A percentile compares a stretch with the other conserved stretches of the same genome.
Conservation (phyloP, 2,113 vertebrate species). For the Pica pica region DNA sequence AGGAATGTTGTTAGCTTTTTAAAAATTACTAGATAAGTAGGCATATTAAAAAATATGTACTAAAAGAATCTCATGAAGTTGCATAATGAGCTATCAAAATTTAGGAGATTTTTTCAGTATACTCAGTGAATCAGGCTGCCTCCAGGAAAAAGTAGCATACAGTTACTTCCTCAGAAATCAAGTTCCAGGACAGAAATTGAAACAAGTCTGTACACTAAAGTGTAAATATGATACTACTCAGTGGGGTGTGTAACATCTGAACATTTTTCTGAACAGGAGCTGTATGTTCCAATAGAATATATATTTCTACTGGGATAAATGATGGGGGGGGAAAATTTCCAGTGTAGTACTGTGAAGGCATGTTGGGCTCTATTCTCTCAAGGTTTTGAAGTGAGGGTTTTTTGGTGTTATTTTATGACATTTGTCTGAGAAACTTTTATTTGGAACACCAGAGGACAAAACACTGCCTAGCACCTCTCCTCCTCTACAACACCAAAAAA, state of each 20-base stretch:
- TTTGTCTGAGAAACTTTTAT: neutral
- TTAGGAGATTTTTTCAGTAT: neutral
- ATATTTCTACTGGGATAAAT: neutral
- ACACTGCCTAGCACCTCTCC: neutral
- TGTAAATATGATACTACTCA: neutral
- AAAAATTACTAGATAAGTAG: neutral
- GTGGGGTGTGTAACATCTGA: neutral
- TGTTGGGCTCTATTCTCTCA: neutral
- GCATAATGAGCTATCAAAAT: neutral
- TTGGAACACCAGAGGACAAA: neutral
- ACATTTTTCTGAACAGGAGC: neutral
- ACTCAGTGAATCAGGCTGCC: neutral
- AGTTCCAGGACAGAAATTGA: neutral
- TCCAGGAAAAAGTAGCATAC: neutral
- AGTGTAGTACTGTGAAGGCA: neutral
- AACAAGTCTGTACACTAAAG: neutral
- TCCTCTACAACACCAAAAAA: neutral
- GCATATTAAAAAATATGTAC: neutral
- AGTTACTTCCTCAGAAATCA: neutral
- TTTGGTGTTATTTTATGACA: neutral
- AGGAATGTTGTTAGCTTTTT: neutral
- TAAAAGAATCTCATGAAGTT: neutral
- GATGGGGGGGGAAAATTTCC: neutral
- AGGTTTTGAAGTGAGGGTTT: rapidly evolving
- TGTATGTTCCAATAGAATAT: neutral